These are phyloP conservation scores for Distichodus sexfasciatus DNA, from an alignment of 2,797 vertebrate genomes.

Conservation along the genomic window DNA sequence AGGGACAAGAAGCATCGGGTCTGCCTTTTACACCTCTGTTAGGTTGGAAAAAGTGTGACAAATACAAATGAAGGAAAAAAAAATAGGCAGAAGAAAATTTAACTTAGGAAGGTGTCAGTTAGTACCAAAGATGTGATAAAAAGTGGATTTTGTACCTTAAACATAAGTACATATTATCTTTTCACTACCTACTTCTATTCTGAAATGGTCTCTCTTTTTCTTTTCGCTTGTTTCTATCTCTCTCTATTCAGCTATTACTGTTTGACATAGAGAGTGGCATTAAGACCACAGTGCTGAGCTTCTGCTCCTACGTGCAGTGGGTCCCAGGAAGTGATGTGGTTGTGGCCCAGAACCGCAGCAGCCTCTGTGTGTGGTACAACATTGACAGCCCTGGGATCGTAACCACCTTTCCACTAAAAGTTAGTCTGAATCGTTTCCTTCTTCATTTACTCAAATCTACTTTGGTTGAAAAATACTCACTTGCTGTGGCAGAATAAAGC, in stretches of 20 bases:
- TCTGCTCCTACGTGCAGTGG: slow-evolving; percentile 96
- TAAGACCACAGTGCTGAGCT: slow-evolving; percentile 86
- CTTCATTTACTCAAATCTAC: neutral
- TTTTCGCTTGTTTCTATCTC: neutral
- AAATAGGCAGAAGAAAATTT: neutral
- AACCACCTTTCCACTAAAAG: slow-evolving; percentile 91
- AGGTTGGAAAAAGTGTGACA: no score
- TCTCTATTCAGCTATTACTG: slow-evolving; percentile 79
- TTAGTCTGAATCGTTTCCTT: slow-evolving; percentile 54
- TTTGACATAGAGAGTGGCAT: slow-evolving; percentile 78
- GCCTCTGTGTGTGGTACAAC: slow-evolving; percentile 93
- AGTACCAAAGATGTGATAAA: no score
- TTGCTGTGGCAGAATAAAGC: neutral
- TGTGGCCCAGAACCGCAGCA: slow-evolving; percentile 89
- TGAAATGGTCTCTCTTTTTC: neutral
- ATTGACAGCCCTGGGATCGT: slow-evolving; percentile 91
- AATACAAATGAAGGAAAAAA: neutral
- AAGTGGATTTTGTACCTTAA: no score
- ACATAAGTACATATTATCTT: no score
- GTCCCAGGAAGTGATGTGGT: slow-evolving; percentile 94
- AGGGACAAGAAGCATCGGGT: slow-evolving; percentile 94
- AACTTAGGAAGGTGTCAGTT: no score
- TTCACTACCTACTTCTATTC: no score
- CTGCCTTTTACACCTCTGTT: slow-evolving; percentile 53
- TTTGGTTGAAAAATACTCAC: neutral